Evolutionary conservation across 2,113 vertebrate species (phyloP), one percentile per base, ranked within the genome.

Genomic region (Hyla sarda): DNA sequence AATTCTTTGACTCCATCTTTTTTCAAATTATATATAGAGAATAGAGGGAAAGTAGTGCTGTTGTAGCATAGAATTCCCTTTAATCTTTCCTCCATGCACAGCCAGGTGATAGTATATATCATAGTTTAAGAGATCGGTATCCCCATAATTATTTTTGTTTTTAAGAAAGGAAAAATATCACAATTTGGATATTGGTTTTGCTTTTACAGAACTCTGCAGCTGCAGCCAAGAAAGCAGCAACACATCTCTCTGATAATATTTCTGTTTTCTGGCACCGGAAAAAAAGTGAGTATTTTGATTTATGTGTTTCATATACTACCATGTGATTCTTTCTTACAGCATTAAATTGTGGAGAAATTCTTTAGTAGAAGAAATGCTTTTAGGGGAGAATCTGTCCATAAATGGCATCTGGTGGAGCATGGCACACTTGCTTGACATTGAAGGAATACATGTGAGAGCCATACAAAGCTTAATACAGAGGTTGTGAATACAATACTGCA

Each of bases 261-360:
- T 73, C 91, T 8, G 93, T 97, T 0, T 95, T 97, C 87, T 99
- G 95, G 96, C 96, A 97, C 82, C 96, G 91, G 89, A 99, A 98
- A 91, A 99, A 96, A 90, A 96, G 97, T 99, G 91, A 96, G 72
- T 84, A 32, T 67, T 32, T 41, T 32, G 10, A 71, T 50, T 69
- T 13, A n/a, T n/a, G 87, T 0, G 19, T 73, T 74, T 28, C 9
- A 2, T 12, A 32, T 21, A 21, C 30, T 4, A 4, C 60, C 3
- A 30, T 65, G 5, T 30, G 3, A 11, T 16, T 0, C 62, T 3
- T 30, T 25, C 12, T 1, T 65, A 30, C 5, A 17, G 25, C 13
- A 6, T 10, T 9, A 21, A 16, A 37, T 23, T 71, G 21, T 41
- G 32, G 9, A 37, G 34, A 71, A 41, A 23, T 41, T 41, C 67